phyloP scores from a whole-genome alignment of 2,888 invertebrate species.

The Cryptus viduatorius region DNA sequence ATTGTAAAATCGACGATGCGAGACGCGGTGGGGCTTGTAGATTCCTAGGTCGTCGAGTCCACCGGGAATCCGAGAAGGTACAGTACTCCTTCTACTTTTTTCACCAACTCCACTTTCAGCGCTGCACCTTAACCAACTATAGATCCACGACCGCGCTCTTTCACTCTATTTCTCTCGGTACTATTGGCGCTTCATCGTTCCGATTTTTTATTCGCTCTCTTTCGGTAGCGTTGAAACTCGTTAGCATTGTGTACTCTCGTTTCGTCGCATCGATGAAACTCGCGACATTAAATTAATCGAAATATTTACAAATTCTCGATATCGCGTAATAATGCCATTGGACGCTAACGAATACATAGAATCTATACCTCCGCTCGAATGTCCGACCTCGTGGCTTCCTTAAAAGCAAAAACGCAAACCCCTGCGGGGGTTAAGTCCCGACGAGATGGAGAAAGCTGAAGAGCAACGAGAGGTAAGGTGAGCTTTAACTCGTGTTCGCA shows the following conservation, averaged over 20 bases:
- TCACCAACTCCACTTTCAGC: slow-evolving; percentile 1
- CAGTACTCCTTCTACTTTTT: slow-evolving; percentile 48
- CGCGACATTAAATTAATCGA: too few species aligned
- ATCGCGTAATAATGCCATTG: neutral
- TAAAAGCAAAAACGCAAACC: neutral
- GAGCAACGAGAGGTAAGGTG: slow-evolving; percentile 66
- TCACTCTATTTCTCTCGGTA: slow-evolving; percentile 15
- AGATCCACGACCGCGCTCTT: slow-evolving; percentile 19
- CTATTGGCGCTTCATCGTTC: neutral
- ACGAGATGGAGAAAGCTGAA: slow-evolving; percentile 28
- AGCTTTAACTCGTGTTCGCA: slow-evolving; percentile 76
- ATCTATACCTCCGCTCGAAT: neutral
- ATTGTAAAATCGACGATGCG: slow-evolving; percentile 45
- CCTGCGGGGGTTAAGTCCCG: slow-evolving; percentile 13
- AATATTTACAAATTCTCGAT: neutral
- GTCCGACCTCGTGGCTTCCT: neutral
- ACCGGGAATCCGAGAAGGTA: slow-evolving; percentile 76
- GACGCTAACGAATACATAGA: neutral
- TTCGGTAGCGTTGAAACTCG: neutral
- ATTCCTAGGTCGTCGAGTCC: slow-evolving; percentile 76
- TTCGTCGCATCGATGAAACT: too few species aligned
- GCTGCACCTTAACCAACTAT: slow-evolving; percentile 39
- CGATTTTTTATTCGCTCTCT: neutral
- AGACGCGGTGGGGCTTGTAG: slow-evolving; percentile 34
- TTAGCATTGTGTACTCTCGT: too few species aligned